phyloP scores from a whole-genome alignment of 2,113 vertebrate genomes.

The Meles meles region DNA sequence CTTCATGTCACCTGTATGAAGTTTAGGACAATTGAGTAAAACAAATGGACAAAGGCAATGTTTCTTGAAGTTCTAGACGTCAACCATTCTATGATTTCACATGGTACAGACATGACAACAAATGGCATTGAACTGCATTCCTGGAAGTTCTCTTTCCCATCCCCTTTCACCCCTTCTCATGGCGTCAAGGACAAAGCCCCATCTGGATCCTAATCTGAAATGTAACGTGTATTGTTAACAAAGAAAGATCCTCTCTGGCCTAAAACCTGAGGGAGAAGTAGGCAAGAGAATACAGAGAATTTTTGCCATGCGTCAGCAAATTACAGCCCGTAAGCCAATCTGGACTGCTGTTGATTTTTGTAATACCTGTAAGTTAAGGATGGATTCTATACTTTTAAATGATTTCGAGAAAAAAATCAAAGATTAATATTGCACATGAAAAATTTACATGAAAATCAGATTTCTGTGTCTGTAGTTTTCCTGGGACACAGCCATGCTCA shows the following conservation, averaged over 20 bases:
- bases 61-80: background rate
- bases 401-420: rapidly evolving
- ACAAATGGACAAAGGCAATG: background rate
- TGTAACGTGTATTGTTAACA: background rate
- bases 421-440: background rate
- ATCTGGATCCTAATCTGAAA: background rate
- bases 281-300: background rate
- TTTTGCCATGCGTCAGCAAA: background rate
- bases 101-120: background rate
- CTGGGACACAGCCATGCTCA: background rate
- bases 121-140: background rate
- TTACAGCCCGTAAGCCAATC: background rate
- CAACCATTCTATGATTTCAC: background rate
- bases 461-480: background rate
- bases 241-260: background rate
- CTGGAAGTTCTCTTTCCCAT: background rate
- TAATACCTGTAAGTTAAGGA: background rate
- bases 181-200: background rate
- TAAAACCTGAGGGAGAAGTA: background rate
- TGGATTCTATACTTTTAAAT: background rate
- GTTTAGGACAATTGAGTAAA: background rate
- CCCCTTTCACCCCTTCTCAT: background rate
- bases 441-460: background rate
- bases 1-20: background rate
- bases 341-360: background rate